Conservation (phyloP, 2,888 invertebrate genomes). For the Xestia sexstrigata region DNA sequence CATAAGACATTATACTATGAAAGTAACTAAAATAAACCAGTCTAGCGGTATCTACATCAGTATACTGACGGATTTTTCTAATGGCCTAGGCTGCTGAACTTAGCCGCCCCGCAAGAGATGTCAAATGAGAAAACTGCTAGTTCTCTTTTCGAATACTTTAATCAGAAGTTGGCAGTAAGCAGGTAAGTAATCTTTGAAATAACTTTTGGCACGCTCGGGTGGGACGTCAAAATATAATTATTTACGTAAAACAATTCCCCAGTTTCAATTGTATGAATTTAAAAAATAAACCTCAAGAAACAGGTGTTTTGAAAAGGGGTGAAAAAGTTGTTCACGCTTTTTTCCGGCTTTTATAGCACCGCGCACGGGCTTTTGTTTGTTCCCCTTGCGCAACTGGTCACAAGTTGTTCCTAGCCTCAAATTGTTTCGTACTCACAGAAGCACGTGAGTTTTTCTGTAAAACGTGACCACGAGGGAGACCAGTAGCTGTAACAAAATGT, state of each 20-base stretch:
- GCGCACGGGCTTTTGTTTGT: slow-evolving; percentile 2
- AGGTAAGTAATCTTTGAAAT: not conserved
- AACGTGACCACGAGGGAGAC: slow-evolving; percentile 22
- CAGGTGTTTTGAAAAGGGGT: slow-evolving; percentile 29
- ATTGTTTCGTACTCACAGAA: slow-evolving; percentile 2
- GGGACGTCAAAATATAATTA: not conserved
- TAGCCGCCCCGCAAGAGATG: too few relatives aligned
- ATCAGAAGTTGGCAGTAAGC: not conserved
- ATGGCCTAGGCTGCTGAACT: too few relatives aligned
- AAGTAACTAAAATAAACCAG: too few relatives aligned
- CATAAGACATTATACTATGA: too few relatives aligned
- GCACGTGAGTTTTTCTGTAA: slow-evolving; percentile 22
- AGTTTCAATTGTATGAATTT: not conserved
- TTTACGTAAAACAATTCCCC: not conserved
- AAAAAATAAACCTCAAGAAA: slow-evolving; percentile 13
- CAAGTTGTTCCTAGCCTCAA: slow-evolving; percentile 10
- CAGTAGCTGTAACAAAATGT: not conserved
- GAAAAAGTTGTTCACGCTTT: slow-evolving; percentile 9
- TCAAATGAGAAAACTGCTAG: too few relatives aligned
- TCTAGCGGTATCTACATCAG: too few relatives aligned
- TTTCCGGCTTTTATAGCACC: slow-evolving; percentile 9
- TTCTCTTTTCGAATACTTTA: not conserved
- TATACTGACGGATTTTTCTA: too few relatives aligned
- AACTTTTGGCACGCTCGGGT: not conserved
- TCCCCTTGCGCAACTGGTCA: slow-evolving; percentile 22